Percentiles rank a stretch among this genome's conserved stretches.
Evolutionary conservation across 1,140 invertebrate genomes (phyloP).

Genomic region (Liolophura sinensis): DNA sequence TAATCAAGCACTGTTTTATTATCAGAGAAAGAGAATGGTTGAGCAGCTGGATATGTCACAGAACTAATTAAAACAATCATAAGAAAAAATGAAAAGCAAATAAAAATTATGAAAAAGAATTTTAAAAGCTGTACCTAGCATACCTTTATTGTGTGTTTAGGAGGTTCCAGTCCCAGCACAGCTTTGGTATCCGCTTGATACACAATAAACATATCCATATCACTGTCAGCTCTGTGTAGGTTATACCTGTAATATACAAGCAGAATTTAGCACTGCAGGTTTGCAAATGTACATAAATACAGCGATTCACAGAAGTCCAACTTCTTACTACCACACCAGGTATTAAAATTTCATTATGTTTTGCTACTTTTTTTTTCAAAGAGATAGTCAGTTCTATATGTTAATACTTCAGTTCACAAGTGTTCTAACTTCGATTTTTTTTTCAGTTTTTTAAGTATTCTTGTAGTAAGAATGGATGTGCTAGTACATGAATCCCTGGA

Average conservation of each 20-base stretch:
- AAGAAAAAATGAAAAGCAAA: slow-evolving; percentile 2
- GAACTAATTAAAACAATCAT: slow-evolving; percentile 7
- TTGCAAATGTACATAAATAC: too few relatives aligned
- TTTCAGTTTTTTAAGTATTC: too few relatives aligned
- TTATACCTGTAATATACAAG: slow-evolving; percentile 40
- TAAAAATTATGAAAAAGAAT: not conserved
- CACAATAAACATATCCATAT: slow-evolving; percentile 48
- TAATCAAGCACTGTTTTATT: slow-evolving; percentile 36
- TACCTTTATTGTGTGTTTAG: slow-evolving; percentile 47
- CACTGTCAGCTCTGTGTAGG: slow-evolving; percentile 33
- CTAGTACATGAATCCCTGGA: too few relatives aligned
- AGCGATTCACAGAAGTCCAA: not conserved
- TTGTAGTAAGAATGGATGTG: too few relatives aligned
- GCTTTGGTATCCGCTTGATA: slow-evolving; percentile 40
- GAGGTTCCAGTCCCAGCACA: slow-evolving; percentile 39
- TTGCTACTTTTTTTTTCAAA: not conserved
- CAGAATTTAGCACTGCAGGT: not conserved
- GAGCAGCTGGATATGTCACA: too few relatives aligned
- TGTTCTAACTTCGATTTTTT: not conserved
- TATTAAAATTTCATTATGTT: not conserved
- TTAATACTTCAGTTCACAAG: not conserved
- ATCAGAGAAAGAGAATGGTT: too few relatives aligned
- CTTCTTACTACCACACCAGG: not conserved
- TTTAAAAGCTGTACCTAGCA: not conserved
- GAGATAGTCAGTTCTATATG: not conserved